Evolutionary conservation across 2,888 invertebrate genomes (phyloP), one percentile per base, ranked within the genome.

Genomic region (Leucophora obtusa): DNA sequence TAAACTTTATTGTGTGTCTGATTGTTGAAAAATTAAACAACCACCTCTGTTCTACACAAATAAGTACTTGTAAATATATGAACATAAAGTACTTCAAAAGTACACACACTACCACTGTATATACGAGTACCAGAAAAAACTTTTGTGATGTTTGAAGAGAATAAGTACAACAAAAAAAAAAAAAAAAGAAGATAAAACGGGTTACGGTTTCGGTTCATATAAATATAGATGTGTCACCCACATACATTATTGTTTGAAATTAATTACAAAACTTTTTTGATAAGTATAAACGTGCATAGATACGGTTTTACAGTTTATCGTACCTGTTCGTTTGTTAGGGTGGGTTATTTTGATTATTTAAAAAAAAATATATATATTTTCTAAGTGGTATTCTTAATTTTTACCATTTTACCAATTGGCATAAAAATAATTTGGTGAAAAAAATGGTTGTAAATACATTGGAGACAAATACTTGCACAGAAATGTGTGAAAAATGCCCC

Each of bases 221-320:
- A 69, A 69, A 69, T 70, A 70, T 43, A 18, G 66, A 68, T 73
- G 63, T 78, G 78, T 68, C 73, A 73, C 54, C 62, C 66, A 63
- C 73, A 78, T 58, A 63, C 65, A 53, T 65, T 69, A 79, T 73
- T 79, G 73, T 73, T 73, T 63, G 28, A 79, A 79, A 79, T 79
- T 79, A 79, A 79, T 79, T 79, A 79, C 78, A 79, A 73, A 78
- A 79, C 63, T 79, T 79, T 79, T 69, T 17, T 43, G 50, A 35
- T 56, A n/a, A n/a, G n/a, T n/a, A 14, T 38, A 35, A 15, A 56
- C 47, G 11, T 17, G 21, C n/a, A 63, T 0, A 43, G 53, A 21
- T 18, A 56, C 8, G 10, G 6, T 38, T 38, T 11, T 6, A 54
- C 28, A 28, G n/a, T 5, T 24, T 3, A 24, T 24, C 1, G 6